A percentile compares a stretch with the other conserved stretches of the same genome.
phyloP scores from a whole-genome alignment of 2,797 vertebrate genomes.

The Scyliorhinus canicula region DNA sequence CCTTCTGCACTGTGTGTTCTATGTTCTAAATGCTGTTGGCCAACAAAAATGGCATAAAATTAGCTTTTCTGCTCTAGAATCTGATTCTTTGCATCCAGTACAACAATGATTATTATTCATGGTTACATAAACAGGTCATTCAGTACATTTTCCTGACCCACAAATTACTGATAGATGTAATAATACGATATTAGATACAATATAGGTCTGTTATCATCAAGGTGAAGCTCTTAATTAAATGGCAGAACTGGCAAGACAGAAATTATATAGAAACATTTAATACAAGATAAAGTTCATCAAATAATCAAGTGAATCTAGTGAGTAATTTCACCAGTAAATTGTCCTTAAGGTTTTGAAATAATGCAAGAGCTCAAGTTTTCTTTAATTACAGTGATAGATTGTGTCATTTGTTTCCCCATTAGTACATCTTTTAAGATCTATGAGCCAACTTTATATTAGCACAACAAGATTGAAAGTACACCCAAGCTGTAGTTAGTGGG shows the following conservation, averaged over 20 bases:
- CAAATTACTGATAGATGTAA: background rate
- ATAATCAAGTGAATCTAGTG: background rate
- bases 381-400: background rate
- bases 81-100: background rate
- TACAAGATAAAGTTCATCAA: background rate
- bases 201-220: background rate
- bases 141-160: background rate
- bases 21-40: background rate
- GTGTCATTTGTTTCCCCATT: background rate
- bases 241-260: background rate
- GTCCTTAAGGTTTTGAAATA: background rate
- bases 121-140: background rate
- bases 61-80: background rate
- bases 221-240: background rate
- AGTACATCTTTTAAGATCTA: background rate
- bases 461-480: background rate
- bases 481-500: background rate
- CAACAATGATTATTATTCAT: background rate
- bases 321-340: background rate
- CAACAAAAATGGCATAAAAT: background rate
- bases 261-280: background rate
- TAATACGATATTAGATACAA: background rate
- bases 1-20: too few species aligned
- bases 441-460: background rate
- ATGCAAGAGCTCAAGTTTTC: background rate